Evolutionary conservation across 2,888 invertebrate species (phyloP), one percentile per base, ranked within the genome.

Genomic region (Diadegma fenestrale): DNA sequence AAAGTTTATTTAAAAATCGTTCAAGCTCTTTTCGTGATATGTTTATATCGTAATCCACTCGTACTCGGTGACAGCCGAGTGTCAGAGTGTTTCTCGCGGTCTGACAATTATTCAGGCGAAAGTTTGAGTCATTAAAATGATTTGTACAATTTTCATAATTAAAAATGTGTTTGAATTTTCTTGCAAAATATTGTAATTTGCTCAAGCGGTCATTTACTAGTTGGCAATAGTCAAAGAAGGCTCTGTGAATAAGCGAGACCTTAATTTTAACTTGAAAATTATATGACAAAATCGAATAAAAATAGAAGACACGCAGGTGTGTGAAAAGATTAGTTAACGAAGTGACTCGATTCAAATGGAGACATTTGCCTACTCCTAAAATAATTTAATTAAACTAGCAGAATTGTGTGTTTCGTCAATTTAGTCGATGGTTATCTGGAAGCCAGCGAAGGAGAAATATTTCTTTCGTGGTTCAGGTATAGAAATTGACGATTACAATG

Each of bases 331-430:
- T 73, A 61, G 80, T 81, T 33, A 33, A 45, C 66, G 41, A n/a
- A 41, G 61, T 61, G 58, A 43, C 69, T 54, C 64, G 22, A 63
- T 51, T 14, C 5, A 58, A 68, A 68, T 73, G 41, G 61, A 69
- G 43, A n/a, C 51, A 51, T 43, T 64, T 58, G 26, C 58, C 26
- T 76, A 75, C 48, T 30, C n/a, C 73, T 80, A 80, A 30, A 83
- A 83, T 80, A 79, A 83, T 75, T 80, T 75, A 83, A 69, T 75
- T 83, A 80, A 75, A 68, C 26, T 26, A 5, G n/a, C n/a, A 69
- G 10, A 37, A 37, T 37, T 8, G 37, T 37, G 37, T 30, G 48
- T 19, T 58, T 58, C 54, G 12, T 58, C 26, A 37, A 37, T 22
- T 26, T 22, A 12, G 1, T 58, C 26, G 26, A 12, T 19, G 19